Evolutionary conservation across 2,797 vertebrate species (phyloP), one percentile per base, ranked within the genome.

Genomic region (Enteromius fasciolatus): DNA sequence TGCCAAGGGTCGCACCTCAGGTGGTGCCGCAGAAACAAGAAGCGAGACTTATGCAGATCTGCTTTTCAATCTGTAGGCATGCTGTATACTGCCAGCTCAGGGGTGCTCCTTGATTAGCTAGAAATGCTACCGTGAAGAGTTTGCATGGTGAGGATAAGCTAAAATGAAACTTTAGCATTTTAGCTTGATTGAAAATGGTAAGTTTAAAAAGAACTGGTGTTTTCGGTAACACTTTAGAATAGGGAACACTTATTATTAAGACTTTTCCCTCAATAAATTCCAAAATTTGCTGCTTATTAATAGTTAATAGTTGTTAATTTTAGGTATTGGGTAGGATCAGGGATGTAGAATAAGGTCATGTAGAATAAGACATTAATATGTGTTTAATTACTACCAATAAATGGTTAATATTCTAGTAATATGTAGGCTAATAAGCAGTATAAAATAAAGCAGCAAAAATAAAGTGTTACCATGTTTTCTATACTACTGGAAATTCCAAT

Each of bases 1-100:
- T 81, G 86, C 87, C 90, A 91, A 88, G 73, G 87, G 82, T 82
- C 46, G 31, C 80, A 76, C 80, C 46, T 82, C 46, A 66, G 73
- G 72, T 76, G 80, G 48, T 74, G 52, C 23, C 48, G 28, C 72
- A 67, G 72, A 66, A 67, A 81, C 28, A 82, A 63, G 25, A 28
- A 61, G 39, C 2, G 25, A 66, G 64, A 79, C 20, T 25, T 33
- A 77, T 31, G 28, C 28, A 1, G 61, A 57, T 80, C 84, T 89
- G 84, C 81, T 87, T 91, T 89, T 81, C 85, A 57, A 7, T 54
- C 61, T 44, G 66, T 7, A 18, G 78, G 17, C 52, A 70, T 57
- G 31, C 66, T 59, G 39, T 44, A 31, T 0, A 2, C 33, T 31
- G 33, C 44, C 61, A 82, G 33, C 25, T 54, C 59, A 54, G 23